Evolutionary conservation across 2,888 invertebrate genomes (phyloP).

Genomic region (Pandemis heparana): DNA sequence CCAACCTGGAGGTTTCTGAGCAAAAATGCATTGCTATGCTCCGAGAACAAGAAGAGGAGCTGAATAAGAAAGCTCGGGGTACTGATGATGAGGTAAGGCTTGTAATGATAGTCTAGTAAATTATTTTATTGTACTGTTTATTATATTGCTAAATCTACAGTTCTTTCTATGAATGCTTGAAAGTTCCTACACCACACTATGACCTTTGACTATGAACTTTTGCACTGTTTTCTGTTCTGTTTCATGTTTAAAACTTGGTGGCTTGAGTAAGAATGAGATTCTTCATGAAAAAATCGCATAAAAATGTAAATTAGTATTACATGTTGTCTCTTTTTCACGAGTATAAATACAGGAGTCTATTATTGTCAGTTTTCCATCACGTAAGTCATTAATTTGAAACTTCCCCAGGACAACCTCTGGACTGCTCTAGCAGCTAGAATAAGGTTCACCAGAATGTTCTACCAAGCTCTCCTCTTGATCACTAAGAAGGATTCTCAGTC

Average conservation of each 20-base stretch:
- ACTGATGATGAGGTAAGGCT: slow-evolving; percentile 80
- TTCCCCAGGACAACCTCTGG: slow-evolving; percentile 74
- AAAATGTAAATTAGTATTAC: neutral
- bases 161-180: too few relatives aligned
- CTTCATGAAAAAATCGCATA: too few relatives aligned
- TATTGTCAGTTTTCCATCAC: too few relatives aligned
- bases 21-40: slow-evolving; percentile 92
- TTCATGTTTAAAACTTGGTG: too few relatives aligned
- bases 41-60: slow-evolving; percentile 96
- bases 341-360: too few relatives aligned
- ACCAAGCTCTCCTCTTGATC: slow-evolving; percentile 91
- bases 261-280: too few relatives aligned
- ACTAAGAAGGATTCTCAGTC: slow-evolving; percentile 88
- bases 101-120: neutral
- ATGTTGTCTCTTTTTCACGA: too few relatives aligned
- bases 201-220: too few relatives aligned
- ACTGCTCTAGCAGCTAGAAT: slow-evolving; percentile 92
- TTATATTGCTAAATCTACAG: too few relatives aligned
- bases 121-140: too few relatives aligned
- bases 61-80: slow-evolving; percentile 89
- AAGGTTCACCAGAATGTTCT: slow-evolving; percentile 94
- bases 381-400: neutral
- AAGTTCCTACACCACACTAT: too few relatives aligned
- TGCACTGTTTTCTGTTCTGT: too few relatives aligned
- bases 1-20: slow-evolving; percentile 91